phyloP scores from a whole-genome alignment of 64 coral and sea anemone species.

The Pachyseris speciosa region DNA sequence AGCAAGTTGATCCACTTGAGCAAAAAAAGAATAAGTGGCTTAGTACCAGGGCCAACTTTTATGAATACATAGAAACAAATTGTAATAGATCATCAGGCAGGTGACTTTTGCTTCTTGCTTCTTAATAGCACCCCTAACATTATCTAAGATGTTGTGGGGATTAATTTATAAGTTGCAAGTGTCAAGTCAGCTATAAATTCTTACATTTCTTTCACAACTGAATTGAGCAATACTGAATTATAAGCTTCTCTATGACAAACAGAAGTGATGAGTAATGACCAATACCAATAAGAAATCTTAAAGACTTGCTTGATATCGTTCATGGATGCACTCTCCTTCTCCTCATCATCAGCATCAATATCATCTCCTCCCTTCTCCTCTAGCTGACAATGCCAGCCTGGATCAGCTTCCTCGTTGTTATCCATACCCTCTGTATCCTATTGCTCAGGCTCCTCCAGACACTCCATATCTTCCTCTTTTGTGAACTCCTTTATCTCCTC shows the following conservation, averaged over 20 bases:
- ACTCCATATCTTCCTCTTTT: slow-evolving; percentile 33
- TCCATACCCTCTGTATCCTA: slow-evolving; percentile 25
- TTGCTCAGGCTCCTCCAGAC: slow-evolving; percentile 46
- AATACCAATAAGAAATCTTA: slow-evolving; percentile 29
- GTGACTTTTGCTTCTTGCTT: background rate
- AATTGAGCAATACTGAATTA: background rate
- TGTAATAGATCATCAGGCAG: background rate
- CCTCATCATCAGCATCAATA: slow-evolving; percentile 61
- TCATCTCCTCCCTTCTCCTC: slow-evolving; percentile 26
- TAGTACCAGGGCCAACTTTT: background rate
- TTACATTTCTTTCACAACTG: too few relatives aligned
- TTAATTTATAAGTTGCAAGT: background rate
- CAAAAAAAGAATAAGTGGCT: background rate
- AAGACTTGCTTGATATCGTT: slow-evolving; percentile 60
- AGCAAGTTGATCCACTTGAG: background rate
- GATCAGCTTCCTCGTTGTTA: slow-evolving; percentile 23
- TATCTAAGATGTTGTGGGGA: background rate
- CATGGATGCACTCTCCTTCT: slow-evolving; percentile 40
- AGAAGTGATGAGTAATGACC: background rate
- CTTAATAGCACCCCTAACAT: background rate
- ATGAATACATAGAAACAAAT: too few relatives aligned
- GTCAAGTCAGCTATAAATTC: background rate
- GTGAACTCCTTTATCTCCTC: background rate
- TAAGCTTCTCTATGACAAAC: background rate
- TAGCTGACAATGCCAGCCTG: slow-evolving; percentile 70